A percentile compares a stretch with the other conserved stretches of the same genome.
Conservation (phyloP, 2,113 vertebrate species). For the Riparia riparia region DNA sequence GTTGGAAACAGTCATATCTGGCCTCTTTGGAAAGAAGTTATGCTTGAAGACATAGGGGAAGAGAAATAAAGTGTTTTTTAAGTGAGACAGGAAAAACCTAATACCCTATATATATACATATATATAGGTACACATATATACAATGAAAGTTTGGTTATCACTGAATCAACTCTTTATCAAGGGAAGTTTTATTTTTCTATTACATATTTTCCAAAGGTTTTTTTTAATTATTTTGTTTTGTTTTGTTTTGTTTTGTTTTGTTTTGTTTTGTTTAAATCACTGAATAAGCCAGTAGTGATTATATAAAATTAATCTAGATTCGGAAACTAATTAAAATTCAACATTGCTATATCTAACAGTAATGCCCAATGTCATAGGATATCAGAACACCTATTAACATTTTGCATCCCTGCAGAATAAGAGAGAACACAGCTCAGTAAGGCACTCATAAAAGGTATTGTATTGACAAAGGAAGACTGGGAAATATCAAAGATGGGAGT, state of each 20-base stretch:
- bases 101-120: neutral
- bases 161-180: neutral
- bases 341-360: neutral
- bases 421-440: neutral
- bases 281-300: neutral
- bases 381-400: neutral
- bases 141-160: neutral
- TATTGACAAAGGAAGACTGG: neutral
- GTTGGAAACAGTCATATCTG: neutral
- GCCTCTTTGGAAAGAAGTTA: neutral
- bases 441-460: neutral
- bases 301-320: neutral
- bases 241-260: neutral
- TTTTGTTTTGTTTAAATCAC: neutral
- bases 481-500: neutral
- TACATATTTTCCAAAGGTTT: neutral
- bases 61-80: neutral
- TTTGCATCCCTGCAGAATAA: neutral
- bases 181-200: neutral
- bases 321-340: neutral
- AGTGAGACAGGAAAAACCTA: neutral
- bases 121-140: too few species aligned
- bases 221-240: neutral
- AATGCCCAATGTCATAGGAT: neutral
- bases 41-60: neutral